Evolutionary conservation across 2,797 vertebrate species (phyloP), one percentile per base, ranked within the genome.

Genomic region (Myotis pilosus): DNA sequence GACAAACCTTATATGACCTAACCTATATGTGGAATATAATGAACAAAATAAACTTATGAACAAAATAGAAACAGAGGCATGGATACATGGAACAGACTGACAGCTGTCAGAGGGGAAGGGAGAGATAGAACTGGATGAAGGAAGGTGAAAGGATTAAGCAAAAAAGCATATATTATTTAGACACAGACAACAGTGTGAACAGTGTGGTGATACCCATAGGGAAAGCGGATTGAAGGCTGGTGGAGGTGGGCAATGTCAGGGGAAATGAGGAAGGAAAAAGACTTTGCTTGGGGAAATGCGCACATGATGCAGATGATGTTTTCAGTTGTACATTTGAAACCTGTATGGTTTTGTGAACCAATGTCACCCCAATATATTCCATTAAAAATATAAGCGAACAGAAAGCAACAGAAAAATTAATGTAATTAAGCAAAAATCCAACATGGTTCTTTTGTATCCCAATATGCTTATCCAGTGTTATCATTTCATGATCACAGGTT

Each of bases 321-420:
- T 78, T 55, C n/a, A 78, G 49, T 36, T 53, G 22, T 78, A 25
- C 33, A 17, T 49, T 55, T 78, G 75, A 78, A 53, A 53, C n/a
- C 6, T 76, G 74, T 76, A 33, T 33, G 47, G 74, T 78, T 55
- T 78, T 78, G 51, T 55, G 22, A 78, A 55, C 12, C 51, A 55
- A 25, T 55, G n/a, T 55, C 51, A 16, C n/a, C 75, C 75, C 20
- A 55, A 55, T 78, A 23, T 25, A 38, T 78, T 38, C n/a, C 53
- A 17, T 85, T 92, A 91, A 97, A 96, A 96, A 49, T 80, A 38
- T 41, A 62, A 23, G 3, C 79, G 44, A 89, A 81, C 15, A 87
- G 51, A 93, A 94, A 92, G 72, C 90, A 89, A 86, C 91, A 76
- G 62, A 28, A 41, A 92, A 86, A 91, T 88, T 92, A 75, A 15